Percentiles rank a stretch among this genome's conserved stretches.
These are phyloP conservation scores for Dallia pectoralis DNA, from an alignment of 2,797 vertebrate genomes.

Conservation along the genomic window DNA sequence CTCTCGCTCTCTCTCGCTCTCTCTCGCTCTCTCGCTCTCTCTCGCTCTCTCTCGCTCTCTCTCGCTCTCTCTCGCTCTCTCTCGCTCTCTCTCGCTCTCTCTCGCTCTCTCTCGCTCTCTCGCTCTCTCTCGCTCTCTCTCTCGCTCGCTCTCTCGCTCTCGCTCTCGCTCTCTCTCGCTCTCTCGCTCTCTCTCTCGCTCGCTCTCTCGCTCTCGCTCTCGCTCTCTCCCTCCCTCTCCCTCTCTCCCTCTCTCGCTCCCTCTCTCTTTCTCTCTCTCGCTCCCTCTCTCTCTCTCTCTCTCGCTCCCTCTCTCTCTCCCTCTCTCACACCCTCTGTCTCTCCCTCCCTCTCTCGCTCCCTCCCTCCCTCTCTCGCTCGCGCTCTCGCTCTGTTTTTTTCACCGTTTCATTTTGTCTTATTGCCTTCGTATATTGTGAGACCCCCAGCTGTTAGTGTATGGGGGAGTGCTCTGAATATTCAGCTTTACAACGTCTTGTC, in stretches of 20 bases:
- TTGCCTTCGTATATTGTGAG: conserved; percentile 15
- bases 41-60: too few species aligned
- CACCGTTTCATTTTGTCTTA: background rate
- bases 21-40: too few species aligned
- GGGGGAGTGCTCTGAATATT: background rate
- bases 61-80: too few species aligned
- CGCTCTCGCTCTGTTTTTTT: too few species aligned
- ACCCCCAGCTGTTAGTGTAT: too few species aligned
- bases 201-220: too few species aligned
- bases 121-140: conserved; percentile 18
- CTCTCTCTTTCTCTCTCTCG: background rate
- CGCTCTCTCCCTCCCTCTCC: too few species aligned
- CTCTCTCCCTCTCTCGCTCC: conserved; percentile 7
- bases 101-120: conserved; percentile 3
- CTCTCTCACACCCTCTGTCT: too few species aligned
- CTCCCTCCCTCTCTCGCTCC: background rate
- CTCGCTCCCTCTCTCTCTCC: background rate
- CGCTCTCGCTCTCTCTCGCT: background rate
- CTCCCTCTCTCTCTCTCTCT: conserved; percentile 14
- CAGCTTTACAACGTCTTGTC: background rate
- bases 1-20: too few species aligned
- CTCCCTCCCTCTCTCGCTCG: too few species aligned
- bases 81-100: background rate
- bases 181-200: background rate
- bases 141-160: background rate